These are phyloP conservation scores for Arctopsyche grandis DNA, from an alignment of 1,140 invertebrate genomes.

Conservation along the genomic window DNA sequence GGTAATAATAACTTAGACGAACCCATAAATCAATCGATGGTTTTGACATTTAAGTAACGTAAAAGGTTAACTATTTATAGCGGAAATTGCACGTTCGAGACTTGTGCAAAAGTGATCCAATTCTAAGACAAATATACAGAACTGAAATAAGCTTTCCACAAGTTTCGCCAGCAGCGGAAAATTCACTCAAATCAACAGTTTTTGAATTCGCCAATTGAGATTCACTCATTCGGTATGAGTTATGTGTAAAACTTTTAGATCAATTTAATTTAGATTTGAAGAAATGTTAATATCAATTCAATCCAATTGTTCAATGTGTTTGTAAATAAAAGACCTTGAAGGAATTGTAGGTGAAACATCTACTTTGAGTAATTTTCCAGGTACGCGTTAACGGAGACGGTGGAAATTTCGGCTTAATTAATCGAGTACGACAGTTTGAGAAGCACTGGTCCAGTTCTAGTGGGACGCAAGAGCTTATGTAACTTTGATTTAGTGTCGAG, in stretches of 20 bases:
- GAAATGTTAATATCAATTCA: no score
- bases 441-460: background rate
- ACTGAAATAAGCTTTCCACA: background rate
- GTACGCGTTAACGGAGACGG: no score
- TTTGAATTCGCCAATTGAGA: no score
- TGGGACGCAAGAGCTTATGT: constrained; percentile 22
- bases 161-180: background rate
- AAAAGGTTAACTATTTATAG: background rate
- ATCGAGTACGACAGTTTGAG: background rate
- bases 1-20: background rate
- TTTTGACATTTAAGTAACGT: background rate
- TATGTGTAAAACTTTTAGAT: no score
- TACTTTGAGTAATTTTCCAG: no score
- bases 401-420: background rate
- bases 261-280: no score
- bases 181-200: no score
- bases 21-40: constrained; percentile 10
- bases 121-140: background rate
- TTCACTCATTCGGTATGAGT: no score
- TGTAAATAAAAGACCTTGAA: no score
- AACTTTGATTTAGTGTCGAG: constrained; percentile 41
- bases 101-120: background rate
- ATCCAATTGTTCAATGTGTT: no score
- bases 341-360: no score
- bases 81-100: background rate